These are phyloP conservation scores for Erynnis tages DNA, from an alignment of 2,888 invertebrate genomes.

Conservation along the genomic window DNA sequence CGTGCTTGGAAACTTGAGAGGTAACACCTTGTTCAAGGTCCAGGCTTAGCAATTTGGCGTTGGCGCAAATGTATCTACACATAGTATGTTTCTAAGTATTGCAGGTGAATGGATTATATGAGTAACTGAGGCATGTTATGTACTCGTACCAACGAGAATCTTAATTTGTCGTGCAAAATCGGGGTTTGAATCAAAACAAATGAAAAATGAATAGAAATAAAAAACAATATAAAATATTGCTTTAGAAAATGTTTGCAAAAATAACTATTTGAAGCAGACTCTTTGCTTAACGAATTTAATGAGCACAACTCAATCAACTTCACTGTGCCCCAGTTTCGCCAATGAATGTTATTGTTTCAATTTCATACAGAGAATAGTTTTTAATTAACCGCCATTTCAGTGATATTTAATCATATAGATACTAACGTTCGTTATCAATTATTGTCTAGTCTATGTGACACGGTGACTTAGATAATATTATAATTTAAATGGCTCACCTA, in stretches of 20 bases:
- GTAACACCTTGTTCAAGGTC: no score
- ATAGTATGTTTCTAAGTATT: no score
- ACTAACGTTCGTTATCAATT: no score
- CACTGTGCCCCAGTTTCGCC: conserved; percentile 18
- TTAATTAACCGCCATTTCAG: conserved; percentile 20
- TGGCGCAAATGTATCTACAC: no score
- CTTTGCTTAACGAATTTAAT: conserved; percentile 14
- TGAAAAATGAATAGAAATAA: not conserved
- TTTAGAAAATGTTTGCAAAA: not conserved
- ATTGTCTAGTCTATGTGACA: no score
- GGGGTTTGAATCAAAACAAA: not conserved
- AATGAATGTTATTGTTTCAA: conserved; percentile 22
- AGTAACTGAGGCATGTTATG: no score
- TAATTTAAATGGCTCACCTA: no score
- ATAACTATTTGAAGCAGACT: not conserved
- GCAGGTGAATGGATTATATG: no score
- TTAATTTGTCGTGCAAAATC: no score
- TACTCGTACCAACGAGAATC: no score
- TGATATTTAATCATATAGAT: conserved; percentile 2
- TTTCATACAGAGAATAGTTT: conserved; percentile 19
- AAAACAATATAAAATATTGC: not conserved
- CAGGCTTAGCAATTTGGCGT: no score
- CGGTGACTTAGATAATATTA: no score
- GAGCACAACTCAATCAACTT: conserved; percentile 15
- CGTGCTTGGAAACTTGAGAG: conserved; percentile 5